Percentiles rank a stretch among this genome's conserved stretches.
Evolutionary conservation across 1,140 invertebrate species (phyloP).

Genomic region (Littorina saxatilis): DNA sequence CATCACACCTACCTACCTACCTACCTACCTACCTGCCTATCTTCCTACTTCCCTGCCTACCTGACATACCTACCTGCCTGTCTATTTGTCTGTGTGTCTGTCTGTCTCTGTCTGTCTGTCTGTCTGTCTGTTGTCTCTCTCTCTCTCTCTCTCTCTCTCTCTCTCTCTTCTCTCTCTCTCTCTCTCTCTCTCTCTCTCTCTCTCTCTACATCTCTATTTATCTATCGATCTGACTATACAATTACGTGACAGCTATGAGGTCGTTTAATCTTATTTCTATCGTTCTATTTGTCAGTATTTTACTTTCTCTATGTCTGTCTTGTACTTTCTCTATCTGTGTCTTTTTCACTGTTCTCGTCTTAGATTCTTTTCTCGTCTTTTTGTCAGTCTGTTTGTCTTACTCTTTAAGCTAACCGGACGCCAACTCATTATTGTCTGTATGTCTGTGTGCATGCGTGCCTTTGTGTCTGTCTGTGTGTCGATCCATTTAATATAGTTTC

Average conservation of each 20-base stretch:
- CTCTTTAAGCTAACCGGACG: neutral
- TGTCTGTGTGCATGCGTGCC: neutral
- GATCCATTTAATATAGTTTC: too few species aligned
- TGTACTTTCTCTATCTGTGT: neutral
- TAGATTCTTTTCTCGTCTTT: too few species aligned
- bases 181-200: neutral
- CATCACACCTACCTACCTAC: too few species aligned
- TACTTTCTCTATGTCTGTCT: neutral
- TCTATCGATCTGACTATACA: neutral
- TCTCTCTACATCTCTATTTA: neutral
- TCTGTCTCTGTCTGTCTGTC: neutral
- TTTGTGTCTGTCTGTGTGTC: neutral
- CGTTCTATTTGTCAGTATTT: neutral
- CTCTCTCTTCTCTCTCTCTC: constrained; percentile 2
- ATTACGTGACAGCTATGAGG: neutral
- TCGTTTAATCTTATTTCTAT: neutral
- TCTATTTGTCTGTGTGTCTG: too few species aligned
- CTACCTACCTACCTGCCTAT: too few species aligned
- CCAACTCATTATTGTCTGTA: neutral
- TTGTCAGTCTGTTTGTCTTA: neutral
- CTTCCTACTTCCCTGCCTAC: neutral
- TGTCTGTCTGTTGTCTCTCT: neutral
- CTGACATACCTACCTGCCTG: too few species aligned
- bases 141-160: constrained; percentile 1
- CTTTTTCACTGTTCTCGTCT: too few species aligned